These are phyloP conservation scores for Bucco capensis DNA, from an alignment of 2,113 vertebrate species.

Conservation along the genomic window DNA sequence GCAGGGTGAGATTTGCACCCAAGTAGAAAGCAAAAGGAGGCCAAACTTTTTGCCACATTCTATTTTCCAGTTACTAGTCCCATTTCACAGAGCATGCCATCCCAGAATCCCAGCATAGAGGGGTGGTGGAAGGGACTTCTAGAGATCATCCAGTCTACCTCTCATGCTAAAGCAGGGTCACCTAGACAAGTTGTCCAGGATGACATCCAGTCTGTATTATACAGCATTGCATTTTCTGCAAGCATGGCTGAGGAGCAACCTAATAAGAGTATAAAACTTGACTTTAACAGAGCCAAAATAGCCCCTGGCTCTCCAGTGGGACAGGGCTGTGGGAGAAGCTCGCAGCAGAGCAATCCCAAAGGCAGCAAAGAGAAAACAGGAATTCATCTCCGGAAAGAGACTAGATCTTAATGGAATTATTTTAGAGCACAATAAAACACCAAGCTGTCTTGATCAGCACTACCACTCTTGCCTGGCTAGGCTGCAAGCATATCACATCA, in stretches of 20 bases:
- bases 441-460: not conserved
- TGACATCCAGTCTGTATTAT: not conserved
- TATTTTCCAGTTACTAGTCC: not conserved
- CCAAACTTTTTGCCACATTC: not conserved
- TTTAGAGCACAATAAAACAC: constrained; percentile 30
- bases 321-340: not conserved
- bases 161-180: not conserved
- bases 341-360: not conserved
- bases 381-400: not conserved
- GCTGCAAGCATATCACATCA: not conserved
- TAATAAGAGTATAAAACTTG: not conserved
- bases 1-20: accelerated
- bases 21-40: not conserved
- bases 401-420: constrained; percentile 2
- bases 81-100: not conserved
- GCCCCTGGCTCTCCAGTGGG: accelerated
- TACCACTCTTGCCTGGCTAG: not conserved
- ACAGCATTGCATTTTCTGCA: not conserved
- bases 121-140: not conserved
- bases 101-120: not conserved
- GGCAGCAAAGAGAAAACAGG: not conserved
- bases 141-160: not conserved
- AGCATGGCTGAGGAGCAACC: not conserved
- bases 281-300: not conserved
- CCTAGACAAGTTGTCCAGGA: not conserved